These are phyloP conservation scores for Machimus rusticus DNA, from an alignment of 2,888 invertebrate genomes.

Conservation along the genomic window DNA sequence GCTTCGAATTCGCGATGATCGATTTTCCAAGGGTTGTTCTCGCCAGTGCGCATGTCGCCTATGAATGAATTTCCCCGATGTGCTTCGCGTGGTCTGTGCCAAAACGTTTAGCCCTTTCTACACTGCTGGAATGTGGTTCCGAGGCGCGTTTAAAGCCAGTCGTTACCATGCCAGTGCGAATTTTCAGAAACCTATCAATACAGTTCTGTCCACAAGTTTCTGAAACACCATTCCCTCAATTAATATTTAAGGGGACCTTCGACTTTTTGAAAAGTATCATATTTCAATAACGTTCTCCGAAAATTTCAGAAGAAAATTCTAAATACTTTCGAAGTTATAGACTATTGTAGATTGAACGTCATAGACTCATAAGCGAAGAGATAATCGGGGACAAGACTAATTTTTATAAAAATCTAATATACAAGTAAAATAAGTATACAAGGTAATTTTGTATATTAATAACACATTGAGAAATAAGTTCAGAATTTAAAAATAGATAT, in stretches of 20 bases:
- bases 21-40: conserved; percentile 31
- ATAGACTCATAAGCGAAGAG: no score
- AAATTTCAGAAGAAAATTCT: no score
- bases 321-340: no score
- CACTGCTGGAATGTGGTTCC: conserved; percentile 16
- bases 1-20: conserved; percentile 29
- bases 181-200: not conserved
- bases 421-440: no score
- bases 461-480: no score
- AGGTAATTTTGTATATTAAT: no score
- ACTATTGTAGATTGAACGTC: no score
- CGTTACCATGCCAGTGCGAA: not conserved
- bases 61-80: conserved; percentile 33
- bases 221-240: not conserved
- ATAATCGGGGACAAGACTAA: no score
- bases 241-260: no score
- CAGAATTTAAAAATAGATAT: no score
- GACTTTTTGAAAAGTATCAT: not conserved
- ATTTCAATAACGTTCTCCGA: no score
- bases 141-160: not conserved
- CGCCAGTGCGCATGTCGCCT: conserved; percentile 23
- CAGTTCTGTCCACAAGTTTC: not conserved
- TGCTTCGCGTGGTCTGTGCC: conserved; percentile 16
- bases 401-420: no score
- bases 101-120: conserved; percentile 4